phyloP scores from a whole-genome alignment of 2,888 invertebrate genomes.

The Zonitis immaculata region DNA sequence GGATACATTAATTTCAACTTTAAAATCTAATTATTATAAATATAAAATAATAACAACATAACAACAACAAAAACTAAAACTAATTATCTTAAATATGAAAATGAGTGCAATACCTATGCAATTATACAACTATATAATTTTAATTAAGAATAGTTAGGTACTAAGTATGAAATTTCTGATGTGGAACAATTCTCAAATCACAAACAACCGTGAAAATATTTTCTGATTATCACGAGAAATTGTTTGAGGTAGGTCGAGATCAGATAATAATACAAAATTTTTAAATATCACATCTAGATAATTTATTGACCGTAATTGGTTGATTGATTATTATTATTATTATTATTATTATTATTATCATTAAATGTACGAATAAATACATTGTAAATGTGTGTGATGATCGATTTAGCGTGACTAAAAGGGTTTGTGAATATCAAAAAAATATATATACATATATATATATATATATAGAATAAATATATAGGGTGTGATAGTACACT shows the following conservation, averaged over 20 bases:
- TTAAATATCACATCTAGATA: too few relatives aligned
- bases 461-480: not conserved
- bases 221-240: not conserved
- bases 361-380: not conserved
- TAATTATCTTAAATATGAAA: slow-evolving; percentile 12
- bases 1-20: not conserved
- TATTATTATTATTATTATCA: too few relatives aligned
- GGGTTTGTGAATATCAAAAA: not conserved
- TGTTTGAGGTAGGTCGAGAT: slow-evolving; percentile 3
- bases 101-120: slow-evolving; percentile 16
- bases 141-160: slow-evolving; percentile 23
- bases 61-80: too few relatives aligned
- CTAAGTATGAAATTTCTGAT: slow-evolving; percentile 13
- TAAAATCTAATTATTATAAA: slow-evolving; percentile 3
- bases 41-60: not conserved
- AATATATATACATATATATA: not conserved
- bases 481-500: not conserved
- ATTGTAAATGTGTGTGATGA: not conserved
- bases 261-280: not conserved
- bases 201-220: slow-evolving; percentile 21
- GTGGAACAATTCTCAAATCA: slow-evolving; percentile 11
- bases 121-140: slow-evolving; percentile 7
- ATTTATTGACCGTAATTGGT: too few relatives aligned
- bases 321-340: too few relatives aligned
- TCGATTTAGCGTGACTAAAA: not conserved